A percentile compares a stretch with the other conserved stretches of the same genome.
phyloP scores from a whole-genome alignment of 2,888 invertebrate species.

The Agonopterix heracliana region DNA sequence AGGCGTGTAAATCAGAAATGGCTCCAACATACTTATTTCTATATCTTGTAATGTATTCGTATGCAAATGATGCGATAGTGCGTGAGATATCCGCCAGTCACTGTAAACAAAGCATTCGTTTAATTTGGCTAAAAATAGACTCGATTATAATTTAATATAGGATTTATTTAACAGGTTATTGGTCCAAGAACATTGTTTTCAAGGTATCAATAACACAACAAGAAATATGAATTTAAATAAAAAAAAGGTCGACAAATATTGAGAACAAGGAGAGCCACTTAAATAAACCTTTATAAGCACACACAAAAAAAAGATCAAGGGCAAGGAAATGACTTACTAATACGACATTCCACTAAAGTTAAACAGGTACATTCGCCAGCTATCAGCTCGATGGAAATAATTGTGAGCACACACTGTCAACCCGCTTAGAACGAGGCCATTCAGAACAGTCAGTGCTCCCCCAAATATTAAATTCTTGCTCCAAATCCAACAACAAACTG shows the following conservation, averaged over 20 bases:
- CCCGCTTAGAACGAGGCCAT: constrained; percentile 40
- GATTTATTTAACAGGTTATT: too few relatives aligned
- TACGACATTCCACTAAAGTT: constrained; percentile 81
- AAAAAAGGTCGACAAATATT: too few relatives aligned
- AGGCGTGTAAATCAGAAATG: constrained; percentile 81
- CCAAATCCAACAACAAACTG: constrained; percentile 47
- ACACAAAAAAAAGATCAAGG: too few relatives aligned
- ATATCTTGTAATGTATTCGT: constrained; percentile 87
- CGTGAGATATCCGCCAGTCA: constrained; percentile 87
- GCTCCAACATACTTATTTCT: constrained; percentile 83
- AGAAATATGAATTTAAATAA: too few relatives aligned
- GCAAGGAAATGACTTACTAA: constrained; percentile 56
- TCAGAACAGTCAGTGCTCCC: constrained; percentile 32
- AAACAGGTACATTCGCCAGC: constrained; percentile 88
- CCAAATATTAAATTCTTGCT: constrained; percentile 34
- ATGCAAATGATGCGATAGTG: constrained; percentile 86
- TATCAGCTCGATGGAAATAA: constrained; percentile 86
- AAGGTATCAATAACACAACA: too few relatives aligned
- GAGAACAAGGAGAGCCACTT: too few relatives aligned
- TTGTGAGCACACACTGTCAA: constrained; percentile 82
- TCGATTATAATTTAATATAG: too few relatives aligned
- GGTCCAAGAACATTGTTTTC: too few relatives aligned
- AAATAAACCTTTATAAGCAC: too few relatives aligned
- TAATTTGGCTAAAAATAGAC: neutral
- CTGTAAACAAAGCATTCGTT: constrained; percentile 47